These are phyloP conservation scores for Oryzias dopingdopingensis DNA, from an alignment of 2,797 vertebrate species.

Conservation along the genomic window DNA sequence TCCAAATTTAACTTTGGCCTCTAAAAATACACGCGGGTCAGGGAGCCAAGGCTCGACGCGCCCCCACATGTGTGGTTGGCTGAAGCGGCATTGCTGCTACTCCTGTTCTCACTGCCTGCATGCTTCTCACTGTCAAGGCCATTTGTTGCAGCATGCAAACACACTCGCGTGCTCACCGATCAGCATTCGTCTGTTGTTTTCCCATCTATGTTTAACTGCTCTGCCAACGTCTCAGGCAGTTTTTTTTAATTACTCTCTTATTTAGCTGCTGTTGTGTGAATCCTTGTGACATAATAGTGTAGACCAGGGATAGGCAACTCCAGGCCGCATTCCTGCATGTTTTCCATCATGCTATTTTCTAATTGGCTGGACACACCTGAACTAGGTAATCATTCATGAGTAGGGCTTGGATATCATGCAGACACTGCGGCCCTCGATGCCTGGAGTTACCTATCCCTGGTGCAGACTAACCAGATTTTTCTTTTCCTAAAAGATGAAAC, in stretches of 20 bases:
- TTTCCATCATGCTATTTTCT: no score
- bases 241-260: background rate
- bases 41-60: slow-evolving; percentile 55
- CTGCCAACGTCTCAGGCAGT: slow-evolving; percentile 40
- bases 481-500: background rate
- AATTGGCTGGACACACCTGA: no score
- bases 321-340: no score
- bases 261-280: slow-evolving; percentile 6
- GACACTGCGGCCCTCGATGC: no score
- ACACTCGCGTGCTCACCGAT: slow-evolving; percentile 16
- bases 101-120: slow-evolving; percentile 47
- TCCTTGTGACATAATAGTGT: slow-evolving; percentile 1
- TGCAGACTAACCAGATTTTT: background rate
- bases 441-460: background rate
- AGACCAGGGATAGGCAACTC: background rate
- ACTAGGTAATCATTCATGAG: no score
- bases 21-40: slow-evolving; percentile 74
- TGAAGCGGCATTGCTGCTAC: slow-evolving; percentile 45
- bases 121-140: slow-evolving; percentile 62
- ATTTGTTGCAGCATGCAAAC: slow-evolving; percentile 57
- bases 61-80: slow-evolving; percentile 64
- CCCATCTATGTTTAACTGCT: slow-evolving; percentile 33
- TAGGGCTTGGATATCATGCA: no score
- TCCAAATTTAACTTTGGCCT: slow-evolving; percentile 67
- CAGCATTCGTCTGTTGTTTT: slow-evolving; percentile 21